Evolutionary conservation across 2,888 invertebrate species (phyloP).

Genomic region (Anorthoa munda): DNA sequence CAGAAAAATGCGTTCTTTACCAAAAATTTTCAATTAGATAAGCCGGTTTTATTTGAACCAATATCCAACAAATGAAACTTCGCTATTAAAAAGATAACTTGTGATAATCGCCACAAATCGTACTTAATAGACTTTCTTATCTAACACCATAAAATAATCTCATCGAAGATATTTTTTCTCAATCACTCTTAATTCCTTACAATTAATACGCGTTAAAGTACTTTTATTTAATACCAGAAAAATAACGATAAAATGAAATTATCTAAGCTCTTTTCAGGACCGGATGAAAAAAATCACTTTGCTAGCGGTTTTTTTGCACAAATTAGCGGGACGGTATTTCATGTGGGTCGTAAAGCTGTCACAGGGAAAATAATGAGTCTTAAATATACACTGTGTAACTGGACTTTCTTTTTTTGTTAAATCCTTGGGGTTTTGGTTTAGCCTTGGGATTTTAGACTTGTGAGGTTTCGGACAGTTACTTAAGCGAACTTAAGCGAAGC

Average conservation of each 20-base stretch:
- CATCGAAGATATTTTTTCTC: not conserved
- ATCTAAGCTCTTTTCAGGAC: constrained; percentile 38
- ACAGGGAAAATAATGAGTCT: constrained; percentile 63
- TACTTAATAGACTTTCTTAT: constrained; percentile 19
- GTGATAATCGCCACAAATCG: constrained; percentile 8
- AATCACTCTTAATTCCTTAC: constrained; percentile 31
- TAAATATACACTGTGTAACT: constrained; percentile 54
- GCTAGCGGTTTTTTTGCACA: constrained; percentile 49
- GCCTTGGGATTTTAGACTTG: not conserved
- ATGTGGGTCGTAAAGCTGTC: constrained; percentile 71
- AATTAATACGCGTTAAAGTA: constrained; percentile 40
- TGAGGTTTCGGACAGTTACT: not conserved
- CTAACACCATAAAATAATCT: constrained; percentile 25
- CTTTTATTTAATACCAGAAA: constrained; percentile 34
- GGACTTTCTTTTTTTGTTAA: constrained; percentile 39
- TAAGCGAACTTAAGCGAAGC: no score
- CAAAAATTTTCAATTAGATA: not conserved
- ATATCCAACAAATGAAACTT: constrained; percentile 22
- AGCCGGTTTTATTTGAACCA: not conserved
- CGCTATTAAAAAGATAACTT: constrained; percentile 14
- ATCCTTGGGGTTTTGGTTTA: constrained; percentile 29
- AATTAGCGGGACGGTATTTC: constrained; percentile 71
- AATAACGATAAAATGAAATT: constrained; percentile 50
- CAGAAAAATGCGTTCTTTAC: no score
- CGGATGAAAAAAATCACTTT: constrained; percentile 55